Percentiles rank a stretch among this genome's conserved stretches.
These are phyloP conservation scores for Gorsachius magnificus DNA, from an alignment of 2,797 vertebrate species.

Conservation along the genomic window DNA sequence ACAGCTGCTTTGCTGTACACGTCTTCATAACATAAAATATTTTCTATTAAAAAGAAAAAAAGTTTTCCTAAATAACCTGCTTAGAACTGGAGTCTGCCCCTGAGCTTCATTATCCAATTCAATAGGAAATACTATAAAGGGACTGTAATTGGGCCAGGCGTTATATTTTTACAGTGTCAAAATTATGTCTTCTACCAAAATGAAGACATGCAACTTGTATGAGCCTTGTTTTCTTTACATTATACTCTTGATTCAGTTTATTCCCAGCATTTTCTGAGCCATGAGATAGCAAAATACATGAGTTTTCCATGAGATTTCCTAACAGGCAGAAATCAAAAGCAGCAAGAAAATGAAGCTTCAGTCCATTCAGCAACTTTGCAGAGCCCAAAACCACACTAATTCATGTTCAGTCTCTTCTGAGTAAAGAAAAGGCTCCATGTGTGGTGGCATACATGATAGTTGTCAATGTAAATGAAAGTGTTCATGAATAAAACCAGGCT, in stretches of 20 bases:
- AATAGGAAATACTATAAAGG: background rate
- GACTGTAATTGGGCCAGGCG: background rate
- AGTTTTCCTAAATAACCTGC: background rate
- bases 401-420: background rate
- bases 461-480: constrained; percentile 70
- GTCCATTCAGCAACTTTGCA: accelerated
- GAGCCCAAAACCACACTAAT: background rate
- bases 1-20: background rate
- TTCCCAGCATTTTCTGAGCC: background rate
- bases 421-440: background rate
- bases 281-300: background rate
- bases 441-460: constrained; percentile 54
- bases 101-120: background rate
- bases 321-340: background rate
- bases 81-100: background rate
- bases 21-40: background rate
- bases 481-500: constrained; percentile 67
- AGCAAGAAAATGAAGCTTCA: background rate
- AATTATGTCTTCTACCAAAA: background rate
- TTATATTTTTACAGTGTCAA: background rate
- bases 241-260: background rate
- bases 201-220: background rate
- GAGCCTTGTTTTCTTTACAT: background rate
- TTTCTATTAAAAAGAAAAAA: background rate
- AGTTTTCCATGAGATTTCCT: background rate